phyloP scores from a whole-genome alignment of 2,888 invertebrate genomes.

The Gibbula magus region DNA sequence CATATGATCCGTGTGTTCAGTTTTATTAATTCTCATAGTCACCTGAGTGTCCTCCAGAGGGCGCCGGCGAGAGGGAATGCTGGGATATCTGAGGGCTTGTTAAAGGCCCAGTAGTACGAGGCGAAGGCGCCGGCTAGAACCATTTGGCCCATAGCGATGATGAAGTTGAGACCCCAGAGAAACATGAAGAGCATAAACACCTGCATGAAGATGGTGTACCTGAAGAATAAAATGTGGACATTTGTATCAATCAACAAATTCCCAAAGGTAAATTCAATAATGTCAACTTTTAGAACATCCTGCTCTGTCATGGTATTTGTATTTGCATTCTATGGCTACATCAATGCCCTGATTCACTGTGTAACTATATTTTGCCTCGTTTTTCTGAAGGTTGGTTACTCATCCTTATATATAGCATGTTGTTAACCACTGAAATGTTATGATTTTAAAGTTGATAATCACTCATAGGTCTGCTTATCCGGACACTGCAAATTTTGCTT shows the following conservation, averaged over 20 bases:
- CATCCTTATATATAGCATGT: too few relatives aligned
- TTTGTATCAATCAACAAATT: background rate
- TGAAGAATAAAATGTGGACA: constrained; percentile 30
- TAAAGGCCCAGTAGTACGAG: constrained; percentile 94
- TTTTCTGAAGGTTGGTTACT: too few relatives aligned
- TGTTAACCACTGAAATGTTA: too few relatives aligned
- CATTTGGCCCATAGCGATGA: constrained; percentile 90
- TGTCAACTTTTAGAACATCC: too few relatives aligned
- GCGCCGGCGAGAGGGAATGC: constrained; percentile 88
- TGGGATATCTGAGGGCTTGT: constrained; percentile 84
- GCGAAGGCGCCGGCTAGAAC: constrained; percentile 84
- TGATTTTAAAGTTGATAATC: too few relatives aligned
- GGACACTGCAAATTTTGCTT: too few relatives aligned
- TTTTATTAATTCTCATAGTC: constrained; percentile 9
- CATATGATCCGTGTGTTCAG: background rate
- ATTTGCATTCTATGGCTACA: too few relatives aligned
- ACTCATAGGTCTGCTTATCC: too few relatives aligned
- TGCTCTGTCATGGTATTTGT: too few relatives aligned
- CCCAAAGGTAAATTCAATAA: background rate
- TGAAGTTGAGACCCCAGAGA: constrained; percentile 93
- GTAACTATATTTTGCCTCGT: too few relatives aligned
- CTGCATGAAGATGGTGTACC: constrained; percentile 69
- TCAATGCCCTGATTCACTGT: too few relatives aligned
- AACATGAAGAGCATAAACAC: constrained; percentile 75
- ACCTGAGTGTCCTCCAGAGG: constrained; percentile 79